Evolutionary conservation across 2,797 vertebrate genomes (phyloP), one percentile per base, ranked within the genome.

Genomic region (Balearica regulorum): DNA sequence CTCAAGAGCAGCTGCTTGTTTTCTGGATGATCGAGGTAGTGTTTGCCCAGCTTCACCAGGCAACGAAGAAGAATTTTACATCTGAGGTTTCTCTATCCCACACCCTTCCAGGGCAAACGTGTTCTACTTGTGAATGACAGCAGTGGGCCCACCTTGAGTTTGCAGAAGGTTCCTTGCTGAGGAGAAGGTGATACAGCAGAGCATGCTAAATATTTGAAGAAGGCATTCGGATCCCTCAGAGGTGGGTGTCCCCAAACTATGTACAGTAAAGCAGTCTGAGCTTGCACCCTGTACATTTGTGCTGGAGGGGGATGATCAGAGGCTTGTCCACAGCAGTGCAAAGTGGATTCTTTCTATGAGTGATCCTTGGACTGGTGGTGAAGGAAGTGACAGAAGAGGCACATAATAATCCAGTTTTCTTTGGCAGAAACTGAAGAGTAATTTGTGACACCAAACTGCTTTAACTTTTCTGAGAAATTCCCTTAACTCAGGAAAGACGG

Each of bases 61-160:
- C 28, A 95, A 87, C 1, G 98, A 98, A 51, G 98, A 99, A 92
- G 99, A 99, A 81, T 99, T 99, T 97, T 99, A 99, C 92, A 99
- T 99, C 82, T 99, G 96, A 98, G 10, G 9, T 46, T 85, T 58
- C 61, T 79, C 26, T 61, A 0, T 66, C n/a, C 89, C 78, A 39
- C 8, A 31, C 17, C 16, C 13, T 92, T 62, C 29, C 19, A 22
- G 13, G 82, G 19, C 35, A 73, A 87, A 55, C 0, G 0, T 46
- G 11, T 65, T 78, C 39, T 75, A 2, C 25, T 87, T 90, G 17
- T 62, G 43, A 81, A n/a, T 76, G 54, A 68, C 31, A 77, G 69
- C 28, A 31, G 51, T 49, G 37, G 18, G 21, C 62, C 43, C 24
- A 39, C 55, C 19, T 65, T 39, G 39, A 81, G 20, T 33, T 84